Conservation (phyloP, 2,888 invertebrate genomes). For the Apoderus coryli region DNA sequence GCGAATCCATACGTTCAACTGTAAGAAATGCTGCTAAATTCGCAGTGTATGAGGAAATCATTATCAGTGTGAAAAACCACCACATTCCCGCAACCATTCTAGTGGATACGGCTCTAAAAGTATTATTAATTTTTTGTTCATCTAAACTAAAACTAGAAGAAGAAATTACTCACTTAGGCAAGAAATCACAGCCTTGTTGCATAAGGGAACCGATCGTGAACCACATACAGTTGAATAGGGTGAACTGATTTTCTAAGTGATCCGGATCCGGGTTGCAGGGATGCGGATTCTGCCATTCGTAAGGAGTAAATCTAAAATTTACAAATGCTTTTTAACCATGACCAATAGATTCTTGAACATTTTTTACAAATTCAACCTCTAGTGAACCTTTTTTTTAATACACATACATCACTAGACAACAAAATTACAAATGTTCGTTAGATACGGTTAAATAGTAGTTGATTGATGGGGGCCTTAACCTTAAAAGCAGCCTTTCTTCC, state of each 20-base stretch:
- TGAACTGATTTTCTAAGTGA: conserved; percentile 83
- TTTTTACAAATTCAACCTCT: no score
- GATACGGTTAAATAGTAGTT: no score
- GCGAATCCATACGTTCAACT: conserved; percentile 83
- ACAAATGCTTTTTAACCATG: no score
- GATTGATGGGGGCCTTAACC: no score
- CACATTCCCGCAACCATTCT: conserved; percentile 84
- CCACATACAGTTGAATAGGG: conserved; percentile 90
- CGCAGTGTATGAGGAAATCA: conserved; percentile 94
- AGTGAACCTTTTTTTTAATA: no score
- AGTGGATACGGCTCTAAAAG: conserved; percentile 66
- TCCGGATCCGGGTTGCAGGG: conserved; percentile 70
- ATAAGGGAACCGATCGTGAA: conserved; percentile 90
- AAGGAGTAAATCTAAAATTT: conserved; percentile 82
- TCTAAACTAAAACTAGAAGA: no score
- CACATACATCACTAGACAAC: no score
- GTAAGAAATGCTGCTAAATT: conserved; percentile 91
- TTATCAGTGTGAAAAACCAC: conserved; percentile 92
- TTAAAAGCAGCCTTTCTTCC: no score
- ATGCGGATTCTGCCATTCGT: conserved; percentile 88
- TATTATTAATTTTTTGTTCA: no score
- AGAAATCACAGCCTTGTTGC: conserved; percentile 92
- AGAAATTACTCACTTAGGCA: conserved; percentile 83
- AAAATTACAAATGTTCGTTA: no score
- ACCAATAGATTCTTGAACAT: no score